Evolutionary conservation across 2,797 vertebrate genomes (phyloP).

Genomic region (Taenioides sp.): DNA sequence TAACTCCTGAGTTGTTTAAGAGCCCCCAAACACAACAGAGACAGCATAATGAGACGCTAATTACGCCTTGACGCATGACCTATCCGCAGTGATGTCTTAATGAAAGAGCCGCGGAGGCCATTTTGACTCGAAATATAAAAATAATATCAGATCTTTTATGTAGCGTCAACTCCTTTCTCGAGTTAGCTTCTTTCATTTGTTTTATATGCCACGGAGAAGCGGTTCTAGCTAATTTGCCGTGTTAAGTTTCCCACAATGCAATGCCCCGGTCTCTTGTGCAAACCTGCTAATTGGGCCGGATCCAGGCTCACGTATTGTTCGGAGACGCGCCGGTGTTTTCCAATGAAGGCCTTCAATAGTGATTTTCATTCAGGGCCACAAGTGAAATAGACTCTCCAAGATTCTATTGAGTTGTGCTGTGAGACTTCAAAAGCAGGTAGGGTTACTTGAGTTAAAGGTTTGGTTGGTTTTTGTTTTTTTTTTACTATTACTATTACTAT

Average conservation of each 20-base stretch:
- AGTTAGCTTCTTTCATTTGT: slow-evolving; percentile 31
- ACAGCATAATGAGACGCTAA: slow-evolving; percentile 40
- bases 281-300: slow-evolving; percentile 60
- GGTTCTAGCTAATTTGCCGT: slow-evolving; percentile 12
- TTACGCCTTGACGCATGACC: slow-evolving; percentile 44
- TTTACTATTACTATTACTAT: too few relatives aligned
- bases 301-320: slow-evolving; percentile 32
- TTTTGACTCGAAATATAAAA: slow-evolving; percentile 42
- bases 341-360: slow-evolving; percentile 50
- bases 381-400: slow-evolving; percentile 40
- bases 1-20: slow-evolving; percentile 52
- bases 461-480: too few relatives aligned
- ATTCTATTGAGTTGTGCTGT: slow-evolving; percentile 4
- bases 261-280: slow-evolving; percentile 40
- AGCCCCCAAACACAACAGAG: slow-evolving; percentile 52
- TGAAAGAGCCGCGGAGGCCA: slow-evolving; percentile 42
- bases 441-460: background rate
- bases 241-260: slow-evolving; percentile 37
- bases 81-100: slow-evolving; percentile 39
- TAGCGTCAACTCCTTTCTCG: slow-evolving; percentile 5
- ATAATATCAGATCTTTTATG: slow-evolving; percentile 28
- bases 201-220: slow-evolving; percentile 18
- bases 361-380: slow-evolving; percentile 68
- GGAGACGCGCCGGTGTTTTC: slow-evolving; percentile 53
- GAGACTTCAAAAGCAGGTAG: slow-evolving; percentile 4